Base-by-base conservation (phyloP, 1,140 invertebrate genomes). In the Varroa destructor region DNA sequence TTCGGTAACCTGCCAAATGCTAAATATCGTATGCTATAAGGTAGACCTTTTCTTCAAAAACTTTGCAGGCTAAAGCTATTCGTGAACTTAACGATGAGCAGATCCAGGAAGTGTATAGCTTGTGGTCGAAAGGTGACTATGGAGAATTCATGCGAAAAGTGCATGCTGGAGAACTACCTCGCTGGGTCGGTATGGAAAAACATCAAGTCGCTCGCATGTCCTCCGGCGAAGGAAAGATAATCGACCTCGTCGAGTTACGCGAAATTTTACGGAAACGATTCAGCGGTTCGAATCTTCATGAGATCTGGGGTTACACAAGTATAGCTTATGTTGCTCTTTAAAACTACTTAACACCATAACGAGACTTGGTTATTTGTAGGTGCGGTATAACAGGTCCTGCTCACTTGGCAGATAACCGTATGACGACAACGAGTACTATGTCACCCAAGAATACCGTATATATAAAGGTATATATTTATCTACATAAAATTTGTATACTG, bases 251-350 rank as follows among this genome's bases (percentile, higher is more conserved):
- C 5, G 61, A 67, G 40, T 40, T 67, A 2, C 61, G 61, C 61
- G 37, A 14, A 14, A 12, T 67, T 3, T 40, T 67, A 40, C 14
- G 40, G 46, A 67, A 2, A 4, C 40, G 36, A 67, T 67, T 40
- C 40, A 37, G 40, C 40, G 46, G 37, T 2, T 40, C 61, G 10
- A 67, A 67, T 8, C 40, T 67, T 8, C 12, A 67, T 12, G 61
- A 67, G 8, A 67, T 67, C 2, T 67, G 61, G 61, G 61, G 61
- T 46, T 67, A 67, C 36, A 67, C 61, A 2, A 67, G 46, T 8
- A 1, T 67, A 40, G 14, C 61, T 12, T 67, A 67, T 40, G 40
- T 67, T 67, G 61, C 36, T 8, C 12, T 67, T 8, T 67, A 46
- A 40, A 8, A 67, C 46, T 12, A 46, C 61, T 5, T 58, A 51